Evolutionary conservation across 2,888 invertebrate genomes (phyloP).

Genomic region (Brachyptera putata): DNA sequence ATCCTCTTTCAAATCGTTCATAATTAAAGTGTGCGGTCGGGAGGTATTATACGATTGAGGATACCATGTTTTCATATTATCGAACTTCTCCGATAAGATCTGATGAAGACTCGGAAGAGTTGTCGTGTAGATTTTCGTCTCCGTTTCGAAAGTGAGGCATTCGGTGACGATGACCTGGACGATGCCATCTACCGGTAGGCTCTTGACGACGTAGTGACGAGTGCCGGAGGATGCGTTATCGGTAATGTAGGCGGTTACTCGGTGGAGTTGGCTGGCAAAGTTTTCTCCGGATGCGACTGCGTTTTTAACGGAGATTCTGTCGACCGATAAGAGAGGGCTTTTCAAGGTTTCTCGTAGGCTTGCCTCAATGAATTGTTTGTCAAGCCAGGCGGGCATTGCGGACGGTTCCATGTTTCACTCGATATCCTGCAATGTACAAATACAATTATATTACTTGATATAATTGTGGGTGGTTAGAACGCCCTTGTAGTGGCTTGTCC

Average conservation of each 20-base stretch:
- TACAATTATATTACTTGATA: no score
- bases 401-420: no score
- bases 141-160: slow-evolving; percentile 21
- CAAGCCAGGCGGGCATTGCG: slow-evolving; percentile 21
- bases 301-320: background rate
- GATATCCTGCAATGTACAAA: no score
- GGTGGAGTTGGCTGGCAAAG: slow-evolving; percentile 23
- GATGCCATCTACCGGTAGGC: slow-evolving; percentile 18
- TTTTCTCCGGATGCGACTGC: slow-evolving; percentile 24
- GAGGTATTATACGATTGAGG: no score
- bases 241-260: slow-evolving; percentile 10
- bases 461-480: no score
- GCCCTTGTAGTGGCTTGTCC: no score
- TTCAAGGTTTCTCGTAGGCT: background rate
- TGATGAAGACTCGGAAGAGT: slow-evolving; percentile 15
- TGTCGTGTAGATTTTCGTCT: slow-evolving; percentile 19
- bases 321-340: background rate
- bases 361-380: slow-evolving; percentile 1
- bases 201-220: slow-evolving; percentile 25
- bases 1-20: slow-evolving; percentile 26
- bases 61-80: background rate
- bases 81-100: background rate
- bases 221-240: background rate
- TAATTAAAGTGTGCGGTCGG: slow-evolving; percentile 6
- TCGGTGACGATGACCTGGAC: slow-evolving; percentile 18